A percentile compares a stretch with the other conserved stretches of the same genome.
These are phyloP conservation scores for Epizoanthus illoricatus DNA, from an alignment of 92 coral and sea anemone species.

Conservation along the genomic window DNA sequence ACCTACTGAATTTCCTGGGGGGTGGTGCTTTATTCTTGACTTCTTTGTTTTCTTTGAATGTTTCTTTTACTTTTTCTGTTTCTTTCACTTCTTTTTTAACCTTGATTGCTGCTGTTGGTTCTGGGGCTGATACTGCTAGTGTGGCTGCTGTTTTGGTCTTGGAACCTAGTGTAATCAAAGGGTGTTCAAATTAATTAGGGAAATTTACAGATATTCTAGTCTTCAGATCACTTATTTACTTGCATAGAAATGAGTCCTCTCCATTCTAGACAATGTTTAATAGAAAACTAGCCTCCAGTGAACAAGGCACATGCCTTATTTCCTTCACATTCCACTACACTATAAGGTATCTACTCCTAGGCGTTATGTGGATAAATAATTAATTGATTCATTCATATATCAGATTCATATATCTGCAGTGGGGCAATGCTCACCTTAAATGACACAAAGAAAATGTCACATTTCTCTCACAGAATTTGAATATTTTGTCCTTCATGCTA, in stretches of 20 bases:
- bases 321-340: too few relatives aligned
- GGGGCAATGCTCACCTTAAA: too few relatives aligned
- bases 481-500: too few relatives aligned
- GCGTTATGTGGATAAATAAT: too few relatives aligned
- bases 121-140: slow-evolving; percentile 14
- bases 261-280: too few relatives aligned
- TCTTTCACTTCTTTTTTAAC: slow-evolving; percentile 69
- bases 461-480: too few relatives aligned
- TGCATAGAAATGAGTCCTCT: background rate
- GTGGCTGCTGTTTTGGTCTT: slow-evolving; percentile 49
- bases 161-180: slow-evolving; percentile 46
- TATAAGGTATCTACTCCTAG: too few relatives aligned
- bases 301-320: background rate
- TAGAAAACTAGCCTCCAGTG: background rate
- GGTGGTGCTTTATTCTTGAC: slow-evolving; percentile 75
- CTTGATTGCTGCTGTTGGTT: slow-evolving; percentile 36
- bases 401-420: too few relatives aligned
- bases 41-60: slow-evolving; percentile 69
- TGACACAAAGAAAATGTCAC: too few relatives aligned
- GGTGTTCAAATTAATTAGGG: background rate
- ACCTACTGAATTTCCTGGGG: slow-evolving; percentile 65
- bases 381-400: too few relatives aligned
- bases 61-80: slow-evolving; percentile 69
- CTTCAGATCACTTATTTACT: background rate
- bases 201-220: too few relatives aligned